These are phyloP conservation scores for Mayetiola destructor DNA, from an alignment of 2,888 invertebrate species.

Conservation along the genomic window DNA sequence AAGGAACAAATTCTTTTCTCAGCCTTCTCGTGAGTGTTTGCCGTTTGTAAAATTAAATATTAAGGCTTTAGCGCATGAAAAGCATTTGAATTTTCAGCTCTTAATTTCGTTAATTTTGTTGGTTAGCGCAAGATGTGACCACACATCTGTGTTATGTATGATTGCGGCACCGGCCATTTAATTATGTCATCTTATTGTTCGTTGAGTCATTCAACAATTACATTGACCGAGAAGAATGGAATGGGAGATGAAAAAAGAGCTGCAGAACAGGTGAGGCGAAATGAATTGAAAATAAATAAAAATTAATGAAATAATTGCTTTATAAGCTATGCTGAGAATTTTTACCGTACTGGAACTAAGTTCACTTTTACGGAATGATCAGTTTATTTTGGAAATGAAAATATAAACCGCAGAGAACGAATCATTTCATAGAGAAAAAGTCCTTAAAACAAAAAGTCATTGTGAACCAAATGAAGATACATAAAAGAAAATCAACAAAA, in stretches of 20 bases:
- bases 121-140: not conserved
- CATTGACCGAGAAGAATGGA: not conserved
- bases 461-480: not conserved
- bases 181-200: not conserved
- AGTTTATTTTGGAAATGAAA: too few species aligned
- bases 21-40: not conserved
- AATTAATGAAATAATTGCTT: constrained; percentile 1
- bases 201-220: not conserved
- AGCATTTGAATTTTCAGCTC: too few species aligned
- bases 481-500: not conserved
- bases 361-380: too few species aligned
- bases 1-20: not conserved
- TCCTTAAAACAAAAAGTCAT: not conserved
- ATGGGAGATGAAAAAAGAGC: not conserved
- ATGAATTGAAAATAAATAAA: not conserved
- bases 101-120: not conserved
- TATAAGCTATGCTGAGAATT: not conserved
- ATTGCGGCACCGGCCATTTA: not conserved
- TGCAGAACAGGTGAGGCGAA: not conserved
- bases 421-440: not conserved
- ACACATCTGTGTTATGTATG: not conserved
- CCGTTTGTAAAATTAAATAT: too few species aligned
- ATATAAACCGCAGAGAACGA: too few species aligned
- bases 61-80: too few species aligned
- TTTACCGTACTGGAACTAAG: too few species aligned